A percentile compares a stretch with the other conserved stretches of the same genome.
Evolutionary conservation across 1,140 invertebrate species (phyloP).

Genomic region (Babylonia areolata): DNA sequence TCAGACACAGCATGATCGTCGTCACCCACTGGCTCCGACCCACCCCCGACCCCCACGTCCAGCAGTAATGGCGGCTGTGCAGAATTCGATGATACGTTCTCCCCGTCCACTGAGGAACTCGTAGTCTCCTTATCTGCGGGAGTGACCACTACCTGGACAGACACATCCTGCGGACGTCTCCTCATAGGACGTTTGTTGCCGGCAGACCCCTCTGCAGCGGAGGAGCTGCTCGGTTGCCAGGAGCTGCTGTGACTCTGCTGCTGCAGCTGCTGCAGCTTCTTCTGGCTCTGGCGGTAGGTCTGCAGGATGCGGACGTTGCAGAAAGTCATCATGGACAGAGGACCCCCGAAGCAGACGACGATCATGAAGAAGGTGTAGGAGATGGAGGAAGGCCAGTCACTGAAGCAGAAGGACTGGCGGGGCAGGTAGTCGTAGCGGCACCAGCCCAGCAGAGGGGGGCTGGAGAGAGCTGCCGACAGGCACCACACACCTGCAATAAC

Average conservation of each 20-base stretch:
- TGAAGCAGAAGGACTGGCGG: constrained; percentile 61
- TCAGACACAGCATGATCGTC: neutral
- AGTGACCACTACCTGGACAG: too few relatives aligned
- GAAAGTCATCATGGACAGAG: constrained; percentile 57
- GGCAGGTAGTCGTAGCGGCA: constrained; percentile 55
- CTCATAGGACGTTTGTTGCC: neutral
- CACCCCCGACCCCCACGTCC: too few relatives aligned
- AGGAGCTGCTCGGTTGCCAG: neutral
- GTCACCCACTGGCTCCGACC: too few relatives aligned
- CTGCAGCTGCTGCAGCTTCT: neutral
- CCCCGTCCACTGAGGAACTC: too few relatives aligned
- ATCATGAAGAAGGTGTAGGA: constrained; percentile 68
- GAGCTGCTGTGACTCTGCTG: neutral
- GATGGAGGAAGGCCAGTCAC: constrained; percentile 53
- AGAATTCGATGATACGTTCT: too few relatives aligned
- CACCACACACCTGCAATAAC: constrained; percentile 52
- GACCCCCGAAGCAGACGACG: constrained; percentile 57
- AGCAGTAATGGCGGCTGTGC: too few relatives aligned
- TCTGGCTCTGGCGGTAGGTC: constrained; percentile 36
- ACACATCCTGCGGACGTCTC: neutral
- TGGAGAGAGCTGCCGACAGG: constrained; percentile 47
- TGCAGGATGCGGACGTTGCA: constrained; percentile 58
- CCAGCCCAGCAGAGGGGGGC: constrained; percentile 63
- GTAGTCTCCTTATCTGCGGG: too few relatives aligned
- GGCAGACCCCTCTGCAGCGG: neutral